Percentiles rank a stretch among this genome's conserved stretches.
These are phyloP conservation scores for Scaptomyza reducta DNA, from an alignment of 2,888 invertebrate genomes.

Conservation along the genomic window DNA sequence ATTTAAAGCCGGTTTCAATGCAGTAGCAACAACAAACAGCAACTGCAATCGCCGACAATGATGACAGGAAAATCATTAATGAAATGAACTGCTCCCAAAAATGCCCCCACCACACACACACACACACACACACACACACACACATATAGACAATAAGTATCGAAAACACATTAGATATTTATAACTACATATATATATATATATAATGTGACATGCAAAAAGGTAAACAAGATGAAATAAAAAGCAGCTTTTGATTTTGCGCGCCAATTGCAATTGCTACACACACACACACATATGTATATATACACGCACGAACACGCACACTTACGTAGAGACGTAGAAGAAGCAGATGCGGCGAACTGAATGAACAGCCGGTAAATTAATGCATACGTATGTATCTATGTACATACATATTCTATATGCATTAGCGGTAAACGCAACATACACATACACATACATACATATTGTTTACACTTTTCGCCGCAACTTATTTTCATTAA, in stretches of 20 bases:
- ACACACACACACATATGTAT: constrained; percentile 8
- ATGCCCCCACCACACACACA: too few relatives aligned
- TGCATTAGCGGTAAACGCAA: constrained; percentile 20
- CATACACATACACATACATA: neutral
- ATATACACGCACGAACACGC: constrained; percentile 14
- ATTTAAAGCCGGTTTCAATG: constrained; percentile 79
- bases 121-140: too few relatives aligned
- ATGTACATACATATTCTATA: neutral
- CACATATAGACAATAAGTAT: constrained; percentile 14
- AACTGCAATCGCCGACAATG: constrained; percentile 14
- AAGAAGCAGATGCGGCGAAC: constrained; percentile 22
- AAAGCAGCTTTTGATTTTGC: constrained; percentile 30
- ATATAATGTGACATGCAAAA: constrained; percentile 2
- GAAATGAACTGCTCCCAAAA: constrained; percentile 67
- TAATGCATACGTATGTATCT: constrained; percentile 14
- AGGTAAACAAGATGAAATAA: constrained; percentile 20
- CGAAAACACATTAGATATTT: neutral
- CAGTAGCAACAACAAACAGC: constrained; percentile 12
- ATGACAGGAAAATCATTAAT: constrained; percentile 63
- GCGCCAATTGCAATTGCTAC: constrained; percentile 50
- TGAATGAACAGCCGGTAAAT: constrained; percentile 33
- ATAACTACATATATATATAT: neutral
- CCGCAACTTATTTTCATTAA: too few relatives aligned
- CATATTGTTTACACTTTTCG: too few relatives aligned
- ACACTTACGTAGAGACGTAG: neutral